Evolutionary conservation across 2,113 vertebrate species (phyloP).

Genomic region (Porphyrio hochstetteri): DNA sequence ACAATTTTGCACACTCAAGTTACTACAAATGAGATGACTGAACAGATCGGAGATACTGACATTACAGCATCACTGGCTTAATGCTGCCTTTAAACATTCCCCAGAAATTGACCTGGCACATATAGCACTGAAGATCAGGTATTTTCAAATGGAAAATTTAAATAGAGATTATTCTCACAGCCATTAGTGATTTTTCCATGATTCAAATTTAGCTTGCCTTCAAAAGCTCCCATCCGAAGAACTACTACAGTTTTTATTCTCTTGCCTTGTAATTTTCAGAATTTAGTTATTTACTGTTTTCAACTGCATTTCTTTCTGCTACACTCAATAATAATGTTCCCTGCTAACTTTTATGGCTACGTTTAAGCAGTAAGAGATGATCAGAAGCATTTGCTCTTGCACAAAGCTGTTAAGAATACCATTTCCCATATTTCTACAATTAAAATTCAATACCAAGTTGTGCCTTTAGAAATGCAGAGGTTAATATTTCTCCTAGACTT

Average conservation of each 20-base stretch:
- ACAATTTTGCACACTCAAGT: neutral
- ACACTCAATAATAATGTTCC: neutral
- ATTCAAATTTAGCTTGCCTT: neutral
- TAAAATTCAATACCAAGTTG: neutral
- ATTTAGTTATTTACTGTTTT: neutral
- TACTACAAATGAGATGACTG: neutral
- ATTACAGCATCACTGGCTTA: neutral
- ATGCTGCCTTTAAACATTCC: neutral
- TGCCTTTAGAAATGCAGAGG: neutral
- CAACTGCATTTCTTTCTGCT: neutral
- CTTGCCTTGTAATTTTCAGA: neutral
- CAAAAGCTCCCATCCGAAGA: neutral
- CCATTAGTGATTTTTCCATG: neutral
- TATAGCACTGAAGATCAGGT: neutral
- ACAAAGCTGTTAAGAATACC: neutral
- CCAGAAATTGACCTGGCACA: neutral
- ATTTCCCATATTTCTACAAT: neutral
- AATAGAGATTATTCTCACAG: neutral
- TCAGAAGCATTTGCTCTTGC: neutral
- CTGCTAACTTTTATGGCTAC: neutral
- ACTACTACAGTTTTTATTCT: neutral
- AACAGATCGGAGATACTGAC: neutral
- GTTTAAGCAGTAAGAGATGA: neutral
- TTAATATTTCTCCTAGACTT: neutral
- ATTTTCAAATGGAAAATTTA: neutral